Percentiles rank a stretch among this genome's conserved stretches.
phyloP scores from a whole-genome alignment of 1,140 invertebrate genomes.

The Caenorhabditis brenneri region DNA sequence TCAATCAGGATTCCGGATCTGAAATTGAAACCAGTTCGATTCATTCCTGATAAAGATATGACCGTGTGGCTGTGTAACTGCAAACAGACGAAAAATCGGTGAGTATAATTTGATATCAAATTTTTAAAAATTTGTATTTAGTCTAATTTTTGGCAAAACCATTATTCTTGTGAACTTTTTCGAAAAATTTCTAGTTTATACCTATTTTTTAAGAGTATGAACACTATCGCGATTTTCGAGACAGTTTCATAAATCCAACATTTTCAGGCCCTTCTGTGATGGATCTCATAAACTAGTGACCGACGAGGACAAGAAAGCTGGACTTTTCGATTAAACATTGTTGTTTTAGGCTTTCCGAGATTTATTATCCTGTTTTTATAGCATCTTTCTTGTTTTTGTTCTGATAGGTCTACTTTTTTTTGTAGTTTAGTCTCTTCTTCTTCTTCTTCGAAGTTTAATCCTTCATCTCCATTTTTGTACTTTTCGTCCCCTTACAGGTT shows the following conservation, averaged over 20 bases:
- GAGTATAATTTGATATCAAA: neutral
- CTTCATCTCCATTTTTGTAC: neutral
- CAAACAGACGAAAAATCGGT: constrained; percentile 87
- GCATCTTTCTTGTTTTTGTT: neutral
- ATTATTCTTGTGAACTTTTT: too few species aligned
- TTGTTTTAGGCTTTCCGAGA: neutral
- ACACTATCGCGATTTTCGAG: too few species aligned
- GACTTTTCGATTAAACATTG: constrained; percentile 59
- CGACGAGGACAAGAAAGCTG: constrained; percentile 60
- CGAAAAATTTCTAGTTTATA: too few species aligned
- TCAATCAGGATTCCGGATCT: constrained; percentile 76
- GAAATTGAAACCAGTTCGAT: constrained; percentile 78
- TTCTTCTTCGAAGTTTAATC: neutral
- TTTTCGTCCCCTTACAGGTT: constrained; percentile 9
- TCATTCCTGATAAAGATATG: constrained; percentile 84
- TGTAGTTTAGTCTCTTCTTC: neutral
- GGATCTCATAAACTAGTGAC: constrained; percentile 79
- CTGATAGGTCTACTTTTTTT: neutral
- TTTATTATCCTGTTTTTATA: neutral
- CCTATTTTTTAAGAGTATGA: too few species aligned
- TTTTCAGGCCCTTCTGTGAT: constrained; percentile 86
- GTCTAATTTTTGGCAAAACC: too few species aligned
- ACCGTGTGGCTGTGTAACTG: constrained; percentile 98
- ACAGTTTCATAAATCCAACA: too few species aligned
- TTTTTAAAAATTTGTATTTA: too few species aligned